Evolutionary conservation across 2,888 invertebrate species (phyloP).

Genomic region (Spodoptera picta): DNA sequence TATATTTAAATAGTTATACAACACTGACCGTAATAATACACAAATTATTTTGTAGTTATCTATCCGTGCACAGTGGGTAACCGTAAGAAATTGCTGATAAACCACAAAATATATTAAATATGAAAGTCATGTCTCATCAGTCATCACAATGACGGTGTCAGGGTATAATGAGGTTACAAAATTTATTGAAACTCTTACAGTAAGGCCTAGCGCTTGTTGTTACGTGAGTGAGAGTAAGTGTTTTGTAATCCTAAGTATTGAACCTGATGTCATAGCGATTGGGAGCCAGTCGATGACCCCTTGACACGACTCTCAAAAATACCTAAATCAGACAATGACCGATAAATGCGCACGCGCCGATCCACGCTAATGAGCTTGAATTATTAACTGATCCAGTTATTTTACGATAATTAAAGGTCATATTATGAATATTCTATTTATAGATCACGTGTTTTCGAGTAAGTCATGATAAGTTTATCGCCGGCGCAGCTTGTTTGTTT

Average conservation of each 20-base stretch:
- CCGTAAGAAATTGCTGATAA: slow-evolving; percentile 53
- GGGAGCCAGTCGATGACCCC: slow-evolving; percentile 84
- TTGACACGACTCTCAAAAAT: slow-evolving; percentile 78
- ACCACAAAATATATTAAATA: slow-evolving; percentile 59
- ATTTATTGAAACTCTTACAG: slow-evolving; percentile 69
- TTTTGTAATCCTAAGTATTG: slow-evolving; percentile 83
- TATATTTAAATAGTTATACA: slow-evolving; percentile 42
- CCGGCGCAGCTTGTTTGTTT: slow-evolving; percentile 8
- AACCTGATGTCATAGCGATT: slow-evolving; percentile 84
- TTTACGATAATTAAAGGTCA: slow-evolving; percentile 41
- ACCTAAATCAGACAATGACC: slow-evolving; percentile 69
- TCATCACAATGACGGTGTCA: slow-evolving; percentile 61
- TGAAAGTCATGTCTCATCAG: slow-evolving; percentile 64
- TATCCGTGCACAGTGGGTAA: slow-evolving; percentile 16
- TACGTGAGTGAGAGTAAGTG: slow-evolving; percentile 83
- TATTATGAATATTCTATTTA: slow-evolving; percentile 37
- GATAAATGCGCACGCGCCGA: slow-evolving; percentile 51
- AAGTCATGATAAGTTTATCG: slow-evolving; percentile 25
- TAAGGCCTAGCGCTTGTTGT: slow-evolving; percentile 69
- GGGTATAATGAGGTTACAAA: slow-evolving; percentile 69
- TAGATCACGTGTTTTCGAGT: slow-evolving; percentile 38
- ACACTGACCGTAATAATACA: slow-evolving; percentile 26
- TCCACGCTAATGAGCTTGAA: slow-evolving; percentile 30
- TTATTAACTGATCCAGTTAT: slow-evolving; percentile 46
- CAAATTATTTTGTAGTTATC: slow-evolving; percentile 19